Base-by-base conservation (phyloP, 2,113 vertebrate genomes). In the Tapirus terrestris region DNA sequence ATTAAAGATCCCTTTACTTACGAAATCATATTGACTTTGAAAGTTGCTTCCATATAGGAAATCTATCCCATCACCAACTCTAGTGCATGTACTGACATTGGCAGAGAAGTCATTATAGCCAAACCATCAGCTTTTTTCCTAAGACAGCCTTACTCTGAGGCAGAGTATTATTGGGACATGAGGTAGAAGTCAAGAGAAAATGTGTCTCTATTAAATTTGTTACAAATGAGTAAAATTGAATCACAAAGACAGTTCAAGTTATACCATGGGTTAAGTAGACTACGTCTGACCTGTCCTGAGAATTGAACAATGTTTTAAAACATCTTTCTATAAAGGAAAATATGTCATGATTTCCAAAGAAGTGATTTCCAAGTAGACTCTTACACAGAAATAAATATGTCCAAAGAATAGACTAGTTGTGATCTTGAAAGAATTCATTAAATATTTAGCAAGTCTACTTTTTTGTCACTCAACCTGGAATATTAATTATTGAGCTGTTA, bases 401-500 rank as follows among this genome's bases (percentile, higher is more conserved):
- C 48, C 25, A 33, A 90, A 63, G 17, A 83, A 93, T 82, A 94
- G 3, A 83, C 60, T 80, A 72, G 51, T 68, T 43, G 29, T n/a
- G 13, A 12, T 43, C 36, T 97, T 96, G 79, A 2, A 70, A 84
- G 48, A 8, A 11, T n/a, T 87, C 51, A 96, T 29, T 29, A 82
- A 83, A 81, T 60, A 96, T 6, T 48, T 77, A 84, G 5, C 39
- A 95, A 97, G 36, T 2, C 39, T 88, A 29, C 0, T 18, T 82
- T 87, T 81, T 94, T 21, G 4, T 58, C 21, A 84, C 45, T 43
- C 4, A 39, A 2, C 1, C 4, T 27, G 36, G 4, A 72, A 56
- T 91, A 89, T 79, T 96, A 90, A 96, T 93, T 91, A 68, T 51
- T 45, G 87, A 91, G 36, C 12, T 82, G 45, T 1, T 43, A 97